Conservation (phyloP, 2,888 invertebrate species). For the Microchrysa polita region DNA sequence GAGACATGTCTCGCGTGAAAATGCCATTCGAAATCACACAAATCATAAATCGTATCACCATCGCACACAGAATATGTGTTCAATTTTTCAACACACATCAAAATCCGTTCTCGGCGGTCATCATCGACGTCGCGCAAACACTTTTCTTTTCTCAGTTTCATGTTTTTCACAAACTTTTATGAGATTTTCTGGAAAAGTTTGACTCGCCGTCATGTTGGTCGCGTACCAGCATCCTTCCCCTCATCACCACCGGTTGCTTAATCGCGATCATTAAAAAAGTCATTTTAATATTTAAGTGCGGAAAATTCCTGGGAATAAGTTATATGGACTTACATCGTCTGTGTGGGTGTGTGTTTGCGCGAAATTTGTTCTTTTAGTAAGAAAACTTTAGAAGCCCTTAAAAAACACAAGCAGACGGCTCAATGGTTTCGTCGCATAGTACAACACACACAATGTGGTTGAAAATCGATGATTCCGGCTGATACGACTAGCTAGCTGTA, state of each 20-base stretch:
- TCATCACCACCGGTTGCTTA: not conserved
- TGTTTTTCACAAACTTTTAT: constrained; percentile 28
- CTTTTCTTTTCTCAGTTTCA: constrained; percentile 15
- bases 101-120: not conserved
- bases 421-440: not conserved
- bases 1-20: not conserved
- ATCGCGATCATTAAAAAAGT: constrained; percentile 23
- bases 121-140: constrained; percentile 1
- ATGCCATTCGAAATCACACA: constrained; percentile 13
- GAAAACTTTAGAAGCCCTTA: too few relatives aligned
- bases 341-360: not conserved
- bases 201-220: constrained; percentile 11
- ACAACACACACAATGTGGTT: not conserved
- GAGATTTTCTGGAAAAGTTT: constrained; percentile 32
- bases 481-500: not conserved
- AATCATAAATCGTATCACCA: constrained; percentile 15
- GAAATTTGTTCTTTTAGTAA: too few relatives aligned
- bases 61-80: constrained; percentile 6
- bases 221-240: too few relatives aligned
- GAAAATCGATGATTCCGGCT: constrained; percentile 26
- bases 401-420: not conserved
- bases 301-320: constrained; percentile 8
- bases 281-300: constrained; percentile 30
- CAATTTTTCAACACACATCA: not conserved
- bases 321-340: not conserved